These are phyloP conservation scores for Hipparchia sbordonii DNA, from an alignment of 2,888 invertebrate species.

Conservation along the genomic window DNA sequence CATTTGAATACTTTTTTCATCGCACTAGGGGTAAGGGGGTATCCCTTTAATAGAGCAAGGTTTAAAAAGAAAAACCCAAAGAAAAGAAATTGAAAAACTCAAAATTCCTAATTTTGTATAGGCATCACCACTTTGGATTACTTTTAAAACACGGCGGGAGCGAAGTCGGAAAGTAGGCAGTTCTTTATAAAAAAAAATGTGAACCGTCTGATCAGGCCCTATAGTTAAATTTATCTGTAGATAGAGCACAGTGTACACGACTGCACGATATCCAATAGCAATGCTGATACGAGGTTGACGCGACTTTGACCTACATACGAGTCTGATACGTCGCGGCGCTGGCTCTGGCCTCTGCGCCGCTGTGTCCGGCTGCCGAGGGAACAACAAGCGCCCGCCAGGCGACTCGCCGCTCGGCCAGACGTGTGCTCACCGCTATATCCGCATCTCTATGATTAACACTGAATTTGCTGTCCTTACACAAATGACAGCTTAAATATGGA, in stretches of 20 bases:
- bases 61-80: too few species aligned
- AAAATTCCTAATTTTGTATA: too few species aligned
- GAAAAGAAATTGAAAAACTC: too few species aligned
- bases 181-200: too few species aligned
- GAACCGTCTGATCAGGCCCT: constrained; percentile 37
- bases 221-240: constrained; percentile 64
- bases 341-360: background rate
- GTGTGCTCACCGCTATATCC: constrained; percentile 7
- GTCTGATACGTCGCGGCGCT: constrained; percentile 40
- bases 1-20: too few species aligned
- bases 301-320: constrained; percentile 73
- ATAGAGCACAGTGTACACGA: constrained; percentile 32
- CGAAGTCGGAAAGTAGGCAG: too few species aligned
- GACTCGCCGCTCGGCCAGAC: background rate
- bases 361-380: background rate
- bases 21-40: too few species aligned
- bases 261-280: constrained; percentile 48
- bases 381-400: background rate
- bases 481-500: too few species aligned
- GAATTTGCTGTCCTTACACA: too few species aligned
- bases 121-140: too few species aligned
- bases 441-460: background rate
- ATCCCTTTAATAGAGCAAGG: too few species aligned
- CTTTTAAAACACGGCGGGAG: too few species aligned
- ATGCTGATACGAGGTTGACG: constrained; percentile 54